Conservation (phyloP, 2,113 vertebrate genomes). For the Polypterus senegalus region DNA sequence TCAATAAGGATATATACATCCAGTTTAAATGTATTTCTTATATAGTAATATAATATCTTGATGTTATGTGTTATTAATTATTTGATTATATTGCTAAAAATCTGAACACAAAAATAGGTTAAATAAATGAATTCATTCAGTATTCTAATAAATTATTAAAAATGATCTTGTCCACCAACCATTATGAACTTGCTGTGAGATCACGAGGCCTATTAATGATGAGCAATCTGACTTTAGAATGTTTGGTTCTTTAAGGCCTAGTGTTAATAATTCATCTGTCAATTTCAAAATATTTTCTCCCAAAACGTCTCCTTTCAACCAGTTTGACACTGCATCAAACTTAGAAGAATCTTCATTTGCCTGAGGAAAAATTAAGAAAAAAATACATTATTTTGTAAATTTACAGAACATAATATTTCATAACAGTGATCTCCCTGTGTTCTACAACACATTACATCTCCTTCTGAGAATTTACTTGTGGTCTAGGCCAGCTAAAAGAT, state of each 20-base stretch:
- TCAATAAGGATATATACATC: no score
- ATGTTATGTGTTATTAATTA: no score
- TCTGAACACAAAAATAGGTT: no score
- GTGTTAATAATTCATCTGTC: slow-evolving; percentile 63
- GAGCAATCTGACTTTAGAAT: slow-evolving; percentile 54
- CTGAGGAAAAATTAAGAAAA: slow-evolving; percentile 35
- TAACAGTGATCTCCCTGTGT: no score
- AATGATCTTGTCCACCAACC: slow-evolving; percentile 42
- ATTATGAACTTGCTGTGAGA: slow-evolving; percentile 69
- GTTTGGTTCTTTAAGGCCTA: slow-evolving; percentile 32
- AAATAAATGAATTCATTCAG: background rate
- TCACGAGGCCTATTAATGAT: slow-evolving; percentile 72
- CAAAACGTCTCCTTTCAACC: slow-evolving; percentile 77
- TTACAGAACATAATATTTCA: no score
- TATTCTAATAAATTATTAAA: background rate
- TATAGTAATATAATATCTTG: no score
- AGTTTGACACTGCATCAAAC: slow-evolving; percentile 53
- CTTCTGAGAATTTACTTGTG: no score
- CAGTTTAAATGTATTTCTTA: no score
- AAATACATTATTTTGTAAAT: background rate
- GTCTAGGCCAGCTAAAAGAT: no score
- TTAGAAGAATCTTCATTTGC: slow-evolving; percentile 57
- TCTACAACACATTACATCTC: no score
- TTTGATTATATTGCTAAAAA: no score
- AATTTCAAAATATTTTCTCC: slow-evolving; percentile 68